Evolutionary conservation across 2,113 vertebrate species (phyloP).

Genomic region (Hystrix brachyura): DNA sequence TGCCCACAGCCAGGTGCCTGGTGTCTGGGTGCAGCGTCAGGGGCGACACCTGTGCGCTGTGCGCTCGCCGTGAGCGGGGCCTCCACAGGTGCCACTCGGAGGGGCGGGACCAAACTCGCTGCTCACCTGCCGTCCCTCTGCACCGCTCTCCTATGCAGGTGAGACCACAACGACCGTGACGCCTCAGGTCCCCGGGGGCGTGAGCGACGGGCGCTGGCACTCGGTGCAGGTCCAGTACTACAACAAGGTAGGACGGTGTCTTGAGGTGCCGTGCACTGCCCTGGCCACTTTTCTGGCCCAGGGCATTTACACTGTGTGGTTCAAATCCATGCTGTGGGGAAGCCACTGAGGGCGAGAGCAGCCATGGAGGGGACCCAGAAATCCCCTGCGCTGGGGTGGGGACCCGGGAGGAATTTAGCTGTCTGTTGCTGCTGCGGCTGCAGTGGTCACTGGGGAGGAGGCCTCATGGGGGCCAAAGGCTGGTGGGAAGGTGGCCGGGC

Average conservation of each 20-base stretch:
- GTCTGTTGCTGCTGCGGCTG: accelerated
- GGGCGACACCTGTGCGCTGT: not conserved
- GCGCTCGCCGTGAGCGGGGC: not conserved
- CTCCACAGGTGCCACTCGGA: accelerated
- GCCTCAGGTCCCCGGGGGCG: conserved; percentile 92
- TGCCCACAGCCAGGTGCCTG: too few species aligned
- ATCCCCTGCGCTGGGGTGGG: accelerated
- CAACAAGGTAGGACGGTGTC: conserved; percentile 93
- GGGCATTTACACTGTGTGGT: not conserved
- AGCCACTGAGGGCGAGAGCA: accelerated
- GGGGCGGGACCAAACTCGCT: not conserved
- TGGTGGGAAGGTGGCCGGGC: not conserved
- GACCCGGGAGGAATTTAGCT: not conserved
- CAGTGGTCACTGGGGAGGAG: accelerated
- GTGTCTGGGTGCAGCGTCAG: not conserved
- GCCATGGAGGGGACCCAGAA: not conserved
- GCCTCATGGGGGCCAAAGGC: too few species aligned
- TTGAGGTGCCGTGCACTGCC: not conserved
- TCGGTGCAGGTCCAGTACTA: conserved; percentile 97
- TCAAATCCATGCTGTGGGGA: accelerated
- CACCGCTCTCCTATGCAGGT: conserved; percentile 84
- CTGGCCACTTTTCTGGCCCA: not conserved
- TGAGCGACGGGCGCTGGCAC: conserved; percentile 98
- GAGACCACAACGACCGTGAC: conserved; percentile 95
- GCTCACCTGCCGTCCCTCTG: not conserved